Percentiles rank a stretch among this genome's conserved stretches.
Evolutionary conservation across 2,797 vertebrate species (phyloP).

Genomic region (Trichosurus vulpecula): DNA sequence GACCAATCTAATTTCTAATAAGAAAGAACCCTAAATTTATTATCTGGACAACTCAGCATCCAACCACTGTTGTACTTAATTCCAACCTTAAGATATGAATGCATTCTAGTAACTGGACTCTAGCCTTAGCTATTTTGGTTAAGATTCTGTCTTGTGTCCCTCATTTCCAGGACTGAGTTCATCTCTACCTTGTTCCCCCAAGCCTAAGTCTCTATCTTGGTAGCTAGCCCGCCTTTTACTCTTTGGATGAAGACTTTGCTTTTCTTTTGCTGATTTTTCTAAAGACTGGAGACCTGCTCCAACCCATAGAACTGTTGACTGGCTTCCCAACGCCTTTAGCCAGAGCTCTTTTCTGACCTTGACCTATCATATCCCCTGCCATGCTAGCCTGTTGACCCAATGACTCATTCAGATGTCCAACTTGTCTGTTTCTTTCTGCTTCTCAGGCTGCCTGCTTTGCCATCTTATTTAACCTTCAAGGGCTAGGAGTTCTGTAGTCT

Average conservation of each 20-base stretch:
- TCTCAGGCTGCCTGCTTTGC: neutral
- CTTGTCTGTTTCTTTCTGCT: neutral
- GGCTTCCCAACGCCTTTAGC: neutral
- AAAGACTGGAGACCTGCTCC: neutral
- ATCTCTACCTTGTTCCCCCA: neutral
- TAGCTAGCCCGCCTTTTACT: neutral
- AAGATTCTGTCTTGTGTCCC: neutral
- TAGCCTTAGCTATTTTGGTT: neutral
- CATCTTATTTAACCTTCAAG: neutral
- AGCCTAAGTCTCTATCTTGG: neutral
- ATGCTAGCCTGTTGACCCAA: neutral
- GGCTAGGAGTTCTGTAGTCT: neutral
- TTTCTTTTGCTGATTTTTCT: neutral
- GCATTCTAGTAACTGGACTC: neutral
- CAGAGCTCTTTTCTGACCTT: neutral
- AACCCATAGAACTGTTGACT: neutral
- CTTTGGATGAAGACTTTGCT: neutral
- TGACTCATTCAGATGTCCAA: neutral
- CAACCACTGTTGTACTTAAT: neutral
- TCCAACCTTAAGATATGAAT: neutral
- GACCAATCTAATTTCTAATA: neutral
- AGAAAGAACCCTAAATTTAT: neutral
- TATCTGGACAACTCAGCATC: neutral
- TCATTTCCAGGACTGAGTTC: neutral
- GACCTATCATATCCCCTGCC: neutral